These are phyloP conservation scores for Aythya baeri DNA, from an alignment of 2,113 vertebrate genomes.

Conservation along the genomic window DNA sequence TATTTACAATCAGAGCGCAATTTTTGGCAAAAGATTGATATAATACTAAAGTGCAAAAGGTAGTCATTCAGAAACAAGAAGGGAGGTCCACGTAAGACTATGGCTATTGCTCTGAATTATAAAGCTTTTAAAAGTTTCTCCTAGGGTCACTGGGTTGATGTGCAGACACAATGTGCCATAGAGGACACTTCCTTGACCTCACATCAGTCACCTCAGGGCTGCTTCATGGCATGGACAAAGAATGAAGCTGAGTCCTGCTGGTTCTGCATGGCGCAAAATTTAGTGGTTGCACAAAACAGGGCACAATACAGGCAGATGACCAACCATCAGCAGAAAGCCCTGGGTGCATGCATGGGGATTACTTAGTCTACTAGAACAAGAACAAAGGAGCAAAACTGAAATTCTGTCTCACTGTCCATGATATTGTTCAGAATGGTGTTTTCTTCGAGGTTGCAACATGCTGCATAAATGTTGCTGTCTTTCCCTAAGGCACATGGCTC, in stretches of 20 bases:
- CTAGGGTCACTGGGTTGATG: fast-evolving
- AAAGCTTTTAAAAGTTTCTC: not conserved
- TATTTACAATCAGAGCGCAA: not conserved
- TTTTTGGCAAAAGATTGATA: not conserved
- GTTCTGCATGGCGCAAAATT: fast-evolving
- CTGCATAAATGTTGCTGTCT: not conserved
- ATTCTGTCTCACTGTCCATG: not conserved
- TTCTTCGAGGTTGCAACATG: not conserved
- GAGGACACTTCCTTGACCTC: not conserved
- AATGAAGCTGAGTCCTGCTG: fast-evolving
- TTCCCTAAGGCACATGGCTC: not conserved
- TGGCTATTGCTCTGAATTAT: not conserved
- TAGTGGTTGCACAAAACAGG: not conserved
- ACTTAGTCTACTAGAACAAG: not conserved
- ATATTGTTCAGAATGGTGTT: not conserved
- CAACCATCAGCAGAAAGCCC: not conserved
- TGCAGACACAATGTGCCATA: fast-evolving
- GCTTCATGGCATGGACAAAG: fast-evolving
- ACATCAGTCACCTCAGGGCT: not conserved
- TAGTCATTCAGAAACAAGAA: not conserved
- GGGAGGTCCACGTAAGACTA: not conserved
- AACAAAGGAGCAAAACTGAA: not conserved
- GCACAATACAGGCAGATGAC: no score
- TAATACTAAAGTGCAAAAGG: not conserved
- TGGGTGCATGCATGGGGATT: fast-evolving